Base-by-base conservation (phyloP, 2,797 vertebrate species). In the Hippoglossus hippoglossus region DNA sequence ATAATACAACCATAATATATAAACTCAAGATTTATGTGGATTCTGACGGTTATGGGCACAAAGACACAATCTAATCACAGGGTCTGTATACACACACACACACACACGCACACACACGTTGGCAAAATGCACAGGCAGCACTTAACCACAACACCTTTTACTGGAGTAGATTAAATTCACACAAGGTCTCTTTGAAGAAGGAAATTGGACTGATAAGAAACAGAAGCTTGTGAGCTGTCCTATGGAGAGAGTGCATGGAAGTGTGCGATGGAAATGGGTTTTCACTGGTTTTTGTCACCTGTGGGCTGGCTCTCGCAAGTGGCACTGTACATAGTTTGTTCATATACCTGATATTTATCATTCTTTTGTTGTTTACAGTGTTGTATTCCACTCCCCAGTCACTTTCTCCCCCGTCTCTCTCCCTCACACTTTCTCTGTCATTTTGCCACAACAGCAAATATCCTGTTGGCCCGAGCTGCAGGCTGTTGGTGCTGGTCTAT, bases 391-490 rank as follows among this genome's bases (percentile, higher is more conserved):
- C 51, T 67, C 72, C 39, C 44, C 24, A 10, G 73, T 78, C 75
- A 41, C 26, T 77, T 76, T 88, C 26, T 77, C 71, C 76, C 68
- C 79, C 77, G 87, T 68, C 64, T 79, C 77, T 81, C 67, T 72
- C 59, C 69, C 84, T 71, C 81, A 79, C 84, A 81, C 72, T 75
- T 82, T 89, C 83, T 84, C 87, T 88, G 89, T 90, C 90, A 92
- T 94, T 94, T 92, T 91, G 91, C 94, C 92, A 95, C 91, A 94
- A 94, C 96, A 97, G 97, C 96, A 98, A 98, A 98, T 98, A 98
- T 98, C 96, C 97, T 97, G 96, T 96, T 94, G 95, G 94, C 92
- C 91, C 87, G 77, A 91, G 87, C 93, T 69, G 82, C 80, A 87
- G 86, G 84, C 88, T 86, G 85, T 84, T 79, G 74, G 75, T 87